Evolutionary conservation across 2,113 vertebrate species (phyloP).

Genomic region (Chaetodon trifascialis): DNA sequence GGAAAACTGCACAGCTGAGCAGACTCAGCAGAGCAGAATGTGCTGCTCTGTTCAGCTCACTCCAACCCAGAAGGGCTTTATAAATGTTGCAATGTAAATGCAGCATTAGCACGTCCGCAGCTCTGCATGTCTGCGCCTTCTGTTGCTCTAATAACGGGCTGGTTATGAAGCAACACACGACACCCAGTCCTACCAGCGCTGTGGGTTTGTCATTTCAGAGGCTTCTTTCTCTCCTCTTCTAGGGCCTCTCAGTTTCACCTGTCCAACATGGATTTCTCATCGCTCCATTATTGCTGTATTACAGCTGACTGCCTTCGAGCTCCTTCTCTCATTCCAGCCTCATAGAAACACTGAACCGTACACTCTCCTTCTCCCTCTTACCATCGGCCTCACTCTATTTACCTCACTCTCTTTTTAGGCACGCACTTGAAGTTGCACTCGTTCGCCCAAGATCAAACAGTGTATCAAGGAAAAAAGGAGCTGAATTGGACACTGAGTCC

Average conservation of each 20-base stretch:
- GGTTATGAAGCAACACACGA: slow-evolving; percentile 22
- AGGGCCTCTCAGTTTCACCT: slow-evolving; percentile 23
- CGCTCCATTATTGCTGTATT: slow-evolving; percentile 57
- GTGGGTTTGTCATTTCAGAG: slow-evolving; percentile 19
- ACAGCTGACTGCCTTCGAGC: slow-evolving; percentile 55
- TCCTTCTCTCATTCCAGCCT: slow-evolving; percentile 50
- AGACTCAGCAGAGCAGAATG: slow-evolving; percentile 62
- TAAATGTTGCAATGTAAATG: slow-evolving; percentile 66
- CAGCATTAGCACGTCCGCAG: slow-evolving; percentile 40
- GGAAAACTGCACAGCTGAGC: slow-evolving; percentile 51
- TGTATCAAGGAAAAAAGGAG: slow-evolving; percentile 1
- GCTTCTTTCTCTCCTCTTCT: neutral
- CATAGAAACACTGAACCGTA: slow-evolving; percentile 46
- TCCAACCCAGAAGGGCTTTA: slow-evolving; percentile 59
- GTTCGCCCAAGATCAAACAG: slow-evolving; percentile 50
- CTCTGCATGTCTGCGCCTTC: slow-evolving; percentile 33
- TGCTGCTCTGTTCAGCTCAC: slow-evolving; percentile 51
- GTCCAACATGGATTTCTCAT: slow-evolving; percentile 35
- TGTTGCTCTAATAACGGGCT: slow-evolving; percentile 40
- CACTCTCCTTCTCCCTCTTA: slow-evolving; percentile 26
- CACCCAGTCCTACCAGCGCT: slow-evolving; percentile 21
- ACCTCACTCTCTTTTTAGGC: slow-evolving; percentile 20
- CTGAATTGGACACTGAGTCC: slow-evolving; percentile 37
- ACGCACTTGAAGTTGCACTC: slow-evolving; percentile 26
- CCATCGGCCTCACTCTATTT: slow-evolving; percentile 51